Percentiles rank a stretch among this genome's conserved stretches.
Conservation (phyloP, 2,888 invertebrate genomes). For the Dynastes hyllus region DNA sequence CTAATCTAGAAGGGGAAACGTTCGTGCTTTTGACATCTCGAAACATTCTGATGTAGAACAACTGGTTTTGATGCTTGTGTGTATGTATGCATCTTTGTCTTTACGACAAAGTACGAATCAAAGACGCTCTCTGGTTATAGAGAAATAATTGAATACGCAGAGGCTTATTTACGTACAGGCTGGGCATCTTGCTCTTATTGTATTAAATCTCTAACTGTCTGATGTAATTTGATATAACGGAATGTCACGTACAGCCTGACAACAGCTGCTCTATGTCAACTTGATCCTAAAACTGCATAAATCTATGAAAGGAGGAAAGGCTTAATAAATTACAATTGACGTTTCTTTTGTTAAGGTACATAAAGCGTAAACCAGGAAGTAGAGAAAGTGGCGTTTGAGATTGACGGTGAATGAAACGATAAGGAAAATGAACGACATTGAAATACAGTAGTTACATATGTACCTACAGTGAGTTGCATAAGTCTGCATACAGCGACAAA, state of each 20-base stretch:
- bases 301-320: slow-evolving; percentile 8
- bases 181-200: slow-evolving; percentile 17
- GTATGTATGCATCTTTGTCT: slow-evolving; percentile 22
- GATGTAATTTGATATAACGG: slow-evolving; percentile 40
- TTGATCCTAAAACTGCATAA: slow-evolving; percentile 24
- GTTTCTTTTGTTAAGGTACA: slow-evolving; percentile 3
- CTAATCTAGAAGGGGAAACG: slow-evolving; percentile 45
- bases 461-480: too few relatives aligned
- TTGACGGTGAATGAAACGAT: not conserved
- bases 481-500: too few relatives aligned
- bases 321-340: slow-evolving; percentile 21
- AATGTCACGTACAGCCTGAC: slow-evolving; percentile 41
- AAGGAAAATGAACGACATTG: not conserved
- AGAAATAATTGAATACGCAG: slow-evolving; percentile 39
- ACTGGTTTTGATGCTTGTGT: slow-evolving; percentile 42
- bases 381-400: not conserved
- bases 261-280: slow-evolving; percentile 35
- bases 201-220: slow-evolving; percentile 40
- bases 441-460: too few relatives aligned
- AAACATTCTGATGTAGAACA: slow-evolving; percentile 39
- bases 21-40: slow-evolving; percentile 33
- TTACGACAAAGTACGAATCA: slow-evolving; percentile 37
- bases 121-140: slow-evolving; percentile 35
- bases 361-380: slow-evolving; percentile 11
- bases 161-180: slow-evolving; percentile 39